phyloP scores from a whole-genome alignment of 2,888 invertebrate species.

The Caenorhabditis sp. region DNA sequence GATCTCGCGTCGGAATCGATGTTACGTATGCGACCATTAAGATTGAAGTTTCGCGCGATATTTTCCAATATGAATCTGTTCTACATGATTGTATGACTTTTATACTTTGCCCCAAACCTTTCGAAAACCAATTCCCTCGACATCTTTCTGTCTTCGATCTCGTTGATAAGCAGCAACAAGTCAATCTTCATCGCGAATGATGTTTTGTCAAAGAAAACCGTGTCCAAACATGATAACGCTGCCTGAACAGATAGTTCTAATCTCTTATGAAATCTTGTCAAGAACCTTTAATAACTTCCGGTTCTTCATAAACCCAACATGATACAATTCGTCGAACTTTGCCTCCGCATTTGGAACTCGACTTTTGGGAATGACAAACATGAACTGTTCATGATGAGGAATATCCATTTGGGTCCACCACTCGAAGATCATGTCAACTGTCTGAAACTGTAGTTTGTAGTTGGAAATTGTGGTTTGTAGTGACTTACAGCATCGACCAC shows the following conservation, averaged over 20 bases:
- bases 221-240: conserved; percentile 50
- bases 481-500: conserved; percentile 32
- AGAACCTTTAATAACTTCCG: conserved; percentile 60
- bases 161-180: conserved; percentile 56
- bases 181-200: conserved; percentile 61
- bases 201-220: conserved; percentile 40
- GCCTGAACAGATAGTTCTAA: conserved; percentile 14
- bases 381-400: conserved; percentile 52
- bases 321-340: conserved; percentile 63
- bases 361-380: conserved; percentile 61
- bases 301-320: conserved; percentile 66
- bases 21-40: conserved; percentile 52
- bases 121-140: conserved; percentile 48
- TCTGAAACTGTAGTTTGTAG: not conserved
- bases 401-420: conserved; percentile 56
- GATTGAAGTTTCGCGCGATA: conserved; percentile 55
- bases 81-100: not conserved
- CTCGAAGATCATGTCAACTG: conserved; percentile 59
- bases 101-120: conserved; percentile 35
- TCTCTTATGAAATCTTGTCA: not conserved
- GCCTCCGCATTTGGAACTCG: conserved; percentile 36
- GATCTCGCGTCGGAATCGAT: conserved; percentile 62
- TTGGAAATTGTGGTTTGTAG: not conserved
- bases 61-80: conserved; percentile 62
- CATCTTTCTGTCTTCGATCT: conserved; percentile 62